Evolutionary conservation across 2,113 vertebrate genomes (phyloP).

Genomic region (Hyperopisus bebe): DNA sequence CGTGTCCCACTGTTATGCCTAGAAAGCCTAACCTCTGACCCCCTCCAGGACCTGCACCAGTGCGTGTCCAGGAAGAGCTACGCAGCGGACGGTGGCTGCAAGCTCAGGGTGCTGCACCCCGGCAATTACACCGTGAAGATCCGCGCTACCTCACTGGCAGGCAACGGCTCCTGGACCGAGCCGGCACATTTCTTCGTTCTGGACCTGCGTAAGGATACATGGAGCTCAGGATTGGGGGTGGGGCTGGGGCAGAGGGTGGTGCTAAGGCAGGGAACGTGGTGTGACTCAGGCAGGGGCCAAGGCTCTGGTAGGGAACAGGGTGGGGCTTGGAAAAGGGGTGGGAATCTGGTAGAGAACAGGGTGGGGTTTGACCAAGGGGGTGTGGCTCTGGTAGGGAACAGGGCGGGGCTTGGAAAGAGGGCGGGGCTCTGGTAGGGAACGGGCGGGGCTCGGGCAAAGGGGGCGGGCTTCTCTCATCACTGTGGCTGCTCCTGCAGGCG

Average conservation of each 20-base stretch:
- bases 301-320: background rate
- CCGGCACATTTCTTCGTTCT: slow-evolving; percentile 77
- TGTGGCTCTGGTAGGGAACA: background rate
- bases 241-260: too few relatives aligned
- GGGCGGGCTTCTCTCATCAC: background rate
- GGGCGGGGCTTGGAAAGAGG: background rate
- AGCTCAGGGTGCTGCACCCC: slow-evolving; percentile 72
- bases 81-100: slow-evolving; percentile 63
- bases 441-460: too few relatives aligned
- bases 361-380: background rate
- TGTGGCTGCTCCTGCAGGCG: slow-evolving; percentile 49
- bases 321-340: background rate
- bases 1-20: background rate
- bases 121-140: slow-evolving; percentile 87
- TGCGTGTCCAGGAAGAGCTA: slow-evolving; percentile 85
- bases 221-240: background rate
- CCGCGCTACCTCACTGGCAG: slow-evolving; percentile 85
- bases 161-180: slow-evolving; percentile 91
- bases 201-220: slow-evolving; percentile 65
- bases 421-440: background rate
- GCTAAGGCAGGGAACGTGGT: too few relatives aligned
- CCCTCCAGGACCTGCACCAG: slow-evolving; percentile 66
- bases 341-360: background rate
- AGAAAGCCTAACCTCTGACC: background rate
- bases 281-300: background rate